Evolutionary conservation across 1,140 invertebrate species (phyloP).

Genomic region (Neodiprion lecontei): DNA sequence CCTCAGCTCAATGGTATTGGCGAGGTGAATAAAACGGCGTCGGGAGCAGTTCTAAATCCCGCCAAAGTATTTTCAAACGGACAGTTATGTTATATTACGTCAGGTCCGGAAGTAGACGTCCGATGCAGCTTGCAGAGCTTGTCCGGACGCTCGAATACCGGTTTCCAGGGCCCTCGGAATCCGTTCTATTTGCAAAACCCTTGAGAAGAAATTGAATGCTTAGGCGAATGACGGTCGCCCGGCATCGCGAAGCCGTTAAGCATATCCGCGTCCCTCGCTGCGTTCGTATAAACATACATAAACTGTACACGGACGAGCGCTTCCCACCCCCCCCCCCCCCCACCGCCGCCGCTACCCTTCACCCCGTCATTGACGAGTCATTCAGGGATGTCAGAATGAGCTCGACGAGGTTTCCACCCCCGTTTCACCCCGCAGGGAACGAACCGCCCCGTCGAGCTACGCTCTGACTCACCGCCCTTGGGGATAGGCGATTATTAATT

Average conservation of each 20-base stretch:
- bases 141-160: neutral
- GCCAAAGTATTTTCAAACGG: neutral
- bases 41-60: too few species aligned
- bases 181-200: conserved; percentile 18
- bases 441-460: neutral
- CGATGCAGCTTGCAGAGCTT: neutral
- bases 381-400: conserved; percentile 4
- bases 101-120: neutral
- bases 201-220: conserved; percentile 25
- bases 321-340: neutral
- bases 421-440: conserved; percentile 4
- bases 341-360: neutral
- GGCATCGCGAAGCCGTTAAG: conserved; percentile 20
- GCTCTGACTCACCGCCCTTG: conserved; percentile 17
- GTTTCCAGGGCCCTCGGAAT: neutral
- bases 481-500: conserved; percentile 42
- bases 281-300: too few species aligned
- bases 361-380: conserved; percentile 13
- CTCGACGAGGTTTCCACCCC: conserved; percentile 1
- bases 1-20: too few species aligned
- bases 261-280: neutral
- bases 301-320: neutral
- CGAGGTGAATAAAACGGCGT: too few species aligned
- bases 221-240: conserved; percentile 20
- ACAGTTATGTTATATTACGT: neutral